Conservation (phyloP, 2,888 invertebrate genomes). For the Yponomeuta malinellus region DNA sequence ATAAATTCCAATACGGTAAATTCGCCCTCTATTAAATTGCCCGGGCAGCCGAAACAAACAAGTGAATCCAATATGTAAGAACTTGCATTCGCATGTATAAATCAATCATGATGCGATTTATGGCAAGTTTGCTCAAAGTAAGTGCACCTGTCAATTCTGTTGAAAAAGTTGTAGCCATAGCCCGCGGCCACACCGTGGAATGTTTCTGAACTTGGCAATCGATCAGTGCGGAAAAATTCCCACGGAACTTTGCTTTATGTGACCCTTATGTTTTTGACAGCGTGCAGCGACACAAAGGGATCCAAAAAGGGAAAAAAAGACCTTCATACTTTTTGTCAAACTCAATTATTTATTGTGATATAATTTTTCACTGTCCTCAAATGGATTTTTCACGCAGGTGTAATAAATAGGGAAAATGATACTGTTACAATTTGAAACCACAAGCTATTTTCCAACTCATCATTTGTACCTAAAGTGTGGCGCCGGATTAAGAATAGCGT, state of each 20-base stretch:
- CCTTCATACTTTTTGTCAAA: not conserved
- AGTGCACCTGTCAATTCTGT: constrained; percentile 4
- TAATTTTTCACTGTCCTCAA: not conserved
- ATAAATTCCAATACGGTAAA: not conserved
- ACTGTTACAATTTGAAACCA: not conserved
- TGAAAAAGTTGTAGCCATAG: not conserved
- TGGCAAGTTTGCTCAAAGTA: constrained; percentile 1
- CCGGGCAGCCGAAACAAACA: not conserved
- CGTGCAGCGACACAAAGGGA: constrained; percentile 6
- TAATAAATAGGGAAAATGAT: not conserved
- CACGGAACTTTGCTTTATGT: constrained; percentile 8
- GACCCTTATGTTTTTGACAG: constrained; percentile 13
- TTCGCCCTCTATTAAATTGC: not conserved
- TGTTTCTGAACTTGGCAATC: constrained; percentile 4
- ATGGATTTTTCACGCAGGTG: not conserved
- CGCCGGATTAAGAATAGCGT: too few species aligned
- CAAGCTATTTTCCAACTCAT: not conserved
- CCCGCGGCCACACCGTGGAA: not conserved
- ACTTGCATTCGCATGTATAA: not conserved
- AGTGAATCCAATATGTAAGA: not conserved
- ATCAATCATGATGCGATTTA: not conserved
- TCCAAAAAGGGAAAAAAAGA: not conserved
- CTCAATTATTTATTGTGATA: not conserved
- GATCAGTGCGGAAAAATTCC: not conserved
- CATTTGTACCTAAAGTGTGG: not conserved